A percentile compares a stretch with the other conserved stretches of the same genome.
Evolutionary conservation across 1,140 invertebrate genomes (phyloP).

Genomic region (Eumaeus atala): DNA sequence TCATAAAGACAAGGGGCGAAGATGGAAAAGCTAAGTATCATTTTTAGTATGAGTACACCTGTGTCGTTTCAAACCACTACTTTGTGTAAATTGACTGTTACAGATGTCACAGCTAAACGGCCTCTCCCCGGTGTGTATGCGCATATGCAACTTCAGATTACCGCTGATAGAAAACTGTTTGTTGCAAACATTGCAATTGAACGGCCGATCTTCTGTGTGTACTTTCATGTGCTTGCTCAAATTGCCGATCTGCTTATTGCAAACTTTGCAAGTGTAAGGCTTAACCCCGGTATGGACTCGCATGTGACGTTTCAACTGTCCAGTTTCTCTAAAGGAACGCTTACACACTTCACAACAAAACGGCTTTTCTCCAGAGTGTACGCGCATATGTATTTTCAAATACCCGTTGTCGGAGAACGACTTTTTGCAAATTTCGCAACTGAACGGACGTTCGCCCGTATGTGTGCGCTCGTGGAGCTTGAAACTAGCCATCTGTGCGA

Average conservation of each 20-base stretch:
- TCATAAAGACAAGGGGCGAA: too few species aligned
- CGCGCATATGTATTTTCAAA: slow-evolving; percentile 65
- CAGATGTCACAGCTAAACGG: slow-evolving; percentile 41
- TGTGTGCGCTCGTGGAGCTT: slow-evolving; percentile 90
- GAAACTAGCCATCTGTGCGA: slow-evolving; percentile 84
- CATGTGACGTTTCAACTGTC: slow-evolving; percentile 56
- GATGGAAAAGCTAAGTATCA: slow-evolving; percentile 6
- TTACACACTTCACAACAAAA: slow-evolving; percentile 60
- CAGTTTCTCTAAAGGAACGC: slow-evolving; percentile 52
- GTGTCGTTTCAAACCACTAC: slow-evolving; percentile 45
- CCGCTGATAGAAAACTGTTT: slow-evolving; percentile 78
- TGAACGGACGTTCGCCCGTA: slow-evolving; percentile 87
- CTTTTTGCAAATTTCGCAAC: slow-evolving; percentile 73
- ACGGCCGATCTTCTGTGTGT: slow-evolving; percentile 82
- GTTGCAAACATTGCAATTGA: slow-evolving; percentile 75
- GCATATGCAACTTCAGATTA: slow-evolving; percentile 73
- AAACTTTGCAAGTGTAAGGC: slow-evolving; percentile 52
- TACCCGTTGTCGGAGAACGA: slow-evolving; percentile 65
- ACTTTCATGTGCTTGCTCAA: slow-evolving; percentile 80
- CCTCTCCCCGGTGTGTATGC: slow-evolving; percentile 69
- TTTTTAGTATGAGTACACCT: slow-evolving; percentile 33
- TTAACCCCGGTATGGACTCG: slow-evolving; percentile 51
- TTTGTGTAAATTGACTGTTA: slow-evolving; percentile 46
- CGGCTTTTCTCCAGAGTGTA: slow-evolving; percentile 63
- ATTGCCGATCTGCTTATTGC: slow-evolving; percentile 64